These are phyloP conservation scores for Encarsia formosa DNA, from an alignment of 2,888 invertebrate genomes.

Conservation along the genomic window DNA sequence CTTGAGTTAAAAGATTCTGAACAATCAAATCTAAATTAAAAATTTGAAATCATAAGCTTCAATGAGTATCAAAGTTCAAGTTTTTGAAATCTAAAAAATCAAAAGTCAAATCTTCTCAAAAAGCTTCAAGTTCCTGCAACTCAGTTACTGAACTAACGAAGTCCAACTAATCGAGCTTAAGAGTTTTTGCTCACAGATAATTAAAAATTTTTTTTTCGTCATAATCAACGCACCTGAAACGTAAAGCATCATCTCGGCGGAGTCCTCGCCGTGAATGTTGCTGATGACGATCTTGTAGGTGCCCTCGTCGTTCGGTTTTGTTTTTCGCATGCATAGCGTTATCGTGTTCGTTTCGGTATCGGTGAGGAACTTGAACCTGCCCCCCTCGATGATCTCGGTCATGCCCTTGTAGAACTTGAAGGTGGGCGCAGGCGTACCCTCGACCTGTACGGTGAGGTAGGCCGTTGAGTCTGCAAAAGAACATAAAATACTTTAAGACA, in stretches of 20 bases:
- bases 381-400: constrained; percentile 89
- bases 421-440: constrained; percentile 91
- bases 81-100: too few relatives aligned
- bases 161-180: too few relatives aligned
- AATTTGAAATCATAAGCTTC: too few relatives aligned
- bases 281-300: constrained; percentile 90
- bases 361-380: constrained; percentile 90
- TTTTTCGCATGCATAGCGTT: constrained; percentile 91
- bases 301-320: constrained; percentile 95
- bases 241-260: constrained; percentile 91
- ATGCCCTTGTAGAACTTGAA: constrained; percentile 95
- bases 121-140: too few relatives aligned
- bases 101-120: too few relatives aligned
- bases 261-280: constrained; percentile 93
- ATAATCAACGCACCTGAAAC: constrained; percentile 73
- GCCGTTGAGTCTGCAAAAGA: constrained; percentile 71
- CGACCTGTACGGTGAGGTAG: constrained; percentile 84
- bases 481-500: too few relatives aligned
- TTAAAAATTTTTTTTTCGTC: neutral
- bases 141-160: too few relatives aligned
- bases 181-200: too few relatives aligned
- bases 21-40: too few relatives aligned
- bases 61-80: too few relatives aligned
- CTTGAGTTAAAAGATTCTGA: too few relatives aligned
- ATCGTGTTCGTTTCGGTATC: constrained; percentile 91